These are phyloP conservation scores for Coreius guichenoti DNA, from an alignment of 2,797 vertebrate genomes.

Conservation along the genomic window DNA sequence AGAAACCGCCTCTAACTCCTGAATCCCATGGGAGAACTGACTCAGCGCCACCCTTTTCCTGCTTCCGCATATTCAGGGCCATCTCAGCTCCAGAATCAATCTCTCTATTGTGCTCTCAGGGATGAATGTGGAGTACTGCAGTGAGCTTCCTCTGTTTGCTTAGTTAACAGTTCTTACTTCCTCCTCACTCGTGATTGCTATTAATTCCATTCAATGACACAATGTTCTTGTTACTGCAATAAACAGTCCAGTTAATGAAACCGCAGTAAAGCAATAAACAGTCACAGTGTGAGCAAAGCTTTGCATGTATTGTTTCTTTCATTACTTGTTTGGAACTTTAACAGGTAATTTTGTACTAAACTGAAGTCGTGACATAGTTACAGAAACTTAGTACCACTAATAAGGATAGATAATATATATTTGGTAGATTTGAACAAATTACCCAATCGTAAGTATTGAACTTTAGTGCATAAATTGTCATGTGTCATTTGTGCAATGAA, in stretches of 20 bases:
- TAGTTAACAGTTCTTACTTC: slow-evolving; percentile 51
- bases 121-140: neutral
- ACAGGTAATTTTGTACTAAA: neutral
- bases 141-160: slow-evolving; percentile 48
- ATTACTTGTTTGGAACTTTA: neutral
- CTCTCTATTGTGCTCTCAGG: neutral
- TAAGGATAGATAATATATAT: neutral
- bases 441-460: too few species aligned
- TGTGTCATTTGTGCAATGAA: too few species aligned
- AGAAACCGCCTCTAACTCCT: neutral
- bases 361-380: neutral
- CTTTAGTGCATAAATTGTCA: too few species aligned
- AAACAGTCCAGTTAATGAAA: slow-evolving; percentile 46
- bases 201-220: slow-evolving; percentile 6
- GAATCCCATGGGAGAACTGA: neutral
- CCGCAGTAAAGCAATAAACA: slow-evolving; percentile 20
- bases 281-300: neutral
- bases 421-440: too few species aligned
- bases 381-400: neutral
- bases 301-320: neutral
- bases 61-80: neutral
- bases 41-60: slow-evolving; percentile 1
- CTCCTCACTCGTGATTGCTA: slow-evolving; percentile 7
- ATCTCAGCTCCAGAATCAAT: neutral
- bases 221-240: slow-evolving; percentile 32